A percentile compares a stretch with the other conserved stretches of the same genome.
Conservation (phyloP, 2,888 invertebrate genomes). For the Labia minor region DNA sequence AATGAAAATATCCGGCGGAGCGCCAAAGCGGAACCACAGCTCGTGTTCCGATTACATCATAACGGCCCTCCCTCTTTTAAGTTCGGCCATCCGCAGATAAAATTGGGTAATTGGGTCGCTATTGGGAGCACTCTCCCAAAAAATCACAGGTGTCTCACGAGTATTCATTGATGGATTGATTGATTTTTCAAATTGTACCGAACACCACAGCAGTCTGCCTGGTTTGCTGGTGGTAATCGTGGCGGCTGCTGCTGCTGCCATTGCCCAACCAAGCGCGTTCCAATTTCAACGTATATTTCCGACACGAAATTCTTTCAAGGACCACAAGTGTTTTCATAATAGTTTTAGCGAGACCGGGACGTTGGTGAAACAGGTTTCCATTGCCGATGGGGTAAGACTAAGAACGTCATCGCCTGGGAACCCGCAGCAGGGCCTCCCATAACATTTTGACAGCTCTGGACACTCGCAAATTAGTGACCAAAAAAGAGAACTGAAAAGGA, state of each 20-base stretch:
- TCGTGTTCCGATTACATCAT: background rate
- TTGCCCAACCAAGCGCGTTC: background rate
- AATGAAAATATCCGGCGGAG: slow-evolving; percentile 1
- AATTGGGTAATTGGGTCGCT: slow-evolving; percentile 15
- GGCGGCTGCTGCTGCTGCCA: background rate
- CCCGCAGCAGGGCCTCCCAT: slow-evolving; percentile 1
- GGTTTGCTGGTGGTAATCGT: background rate
- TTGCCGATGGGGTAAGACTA: background rate
- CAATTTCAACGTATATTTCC: slow-evolving; percentile 8
- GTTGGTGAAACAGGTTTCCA: background rate
- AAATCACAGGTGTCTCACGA: background rate
- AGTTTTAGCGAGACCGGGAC: slow-evolving; percentile 13
- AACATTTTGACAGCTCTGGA: slow-evolving; percentile 4
- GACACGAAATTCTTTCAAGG: slow-evolving; percentile 13
- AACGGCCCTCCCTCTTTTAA: background rate
- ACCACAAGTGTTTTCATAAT: slow-evolving; percentile 13
- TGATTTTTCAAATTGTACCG: background rate
- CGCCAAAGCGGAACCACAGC: slow-evolving; percentile 4
- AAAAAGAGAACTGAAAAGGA: background rate
- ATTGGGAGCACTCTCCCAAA: background rate
- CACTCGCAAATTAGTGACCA: slow-evolving; percentile 7
- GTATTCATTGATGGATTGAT: background rate
- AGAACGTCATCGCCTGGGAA: slow-evolving; percentile 4
- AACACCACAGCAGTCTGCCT: background rate
- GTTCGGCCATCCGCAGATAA: background rate